phyloP scores from a whole-genome alignment of 2,797 vertebrate species.

The Tarsius wallacei region DNA sequence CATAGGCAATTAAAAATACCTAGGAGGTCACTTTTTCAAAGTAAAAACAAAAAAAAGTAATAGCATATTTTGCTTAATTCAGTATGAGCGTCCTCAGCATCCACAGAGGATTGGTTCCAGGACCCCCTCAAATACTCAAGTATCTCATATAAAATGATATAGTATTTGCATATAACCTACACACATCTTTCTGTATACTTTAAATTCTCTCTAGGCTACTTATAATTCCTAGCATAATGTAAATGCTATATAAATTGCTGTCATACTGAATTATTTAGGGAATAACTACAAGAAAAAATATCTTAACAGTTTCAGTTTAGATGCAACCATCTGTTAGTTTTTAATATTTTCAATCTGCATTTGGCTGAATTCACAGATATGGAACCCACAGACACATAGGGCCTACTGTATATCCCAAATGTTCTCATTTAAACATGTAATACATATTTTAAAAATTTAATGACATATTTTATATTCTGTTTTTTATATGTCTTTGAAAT shows the following conservation, averaged over 20 bases:
- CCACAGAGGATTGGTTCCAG: neutral
- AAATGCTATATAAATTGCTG: neutral
- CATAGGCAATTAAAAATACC: neutral
- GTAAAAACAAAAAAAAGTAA: neutral
- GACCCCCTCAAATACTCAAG: neutral
- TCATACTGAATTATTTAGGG: neutral
- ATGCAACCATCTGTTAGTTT: neutral
- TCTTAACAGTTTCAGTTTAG: neutral
- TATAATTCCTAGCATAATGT: neutral
- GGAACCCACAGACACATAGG: neutral
- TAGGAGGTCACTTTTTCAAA: neutral
- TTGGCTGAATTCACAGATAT: neutral
- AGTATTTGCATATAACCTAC: neutral
- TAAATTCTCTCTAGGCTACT: neutral
- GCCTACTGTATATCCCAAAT: neutral
- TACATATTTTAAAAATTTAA: neutral
- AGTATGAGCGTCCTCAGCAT: neutral
- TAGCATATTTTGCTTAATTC: neutral
- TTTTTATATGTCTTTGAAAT: neutral
- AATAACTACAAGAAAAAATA: neutral
- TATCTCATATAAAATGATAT: neutral
- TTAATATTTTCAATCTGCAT: neutral
- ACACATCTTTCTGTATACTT: neutral
- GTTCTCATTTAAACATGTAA: neutral
- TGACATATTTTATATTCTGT: neutral